Conservation (phyloP, 2,113 vertebrate genomes). For the Rhea americana region DNA sequence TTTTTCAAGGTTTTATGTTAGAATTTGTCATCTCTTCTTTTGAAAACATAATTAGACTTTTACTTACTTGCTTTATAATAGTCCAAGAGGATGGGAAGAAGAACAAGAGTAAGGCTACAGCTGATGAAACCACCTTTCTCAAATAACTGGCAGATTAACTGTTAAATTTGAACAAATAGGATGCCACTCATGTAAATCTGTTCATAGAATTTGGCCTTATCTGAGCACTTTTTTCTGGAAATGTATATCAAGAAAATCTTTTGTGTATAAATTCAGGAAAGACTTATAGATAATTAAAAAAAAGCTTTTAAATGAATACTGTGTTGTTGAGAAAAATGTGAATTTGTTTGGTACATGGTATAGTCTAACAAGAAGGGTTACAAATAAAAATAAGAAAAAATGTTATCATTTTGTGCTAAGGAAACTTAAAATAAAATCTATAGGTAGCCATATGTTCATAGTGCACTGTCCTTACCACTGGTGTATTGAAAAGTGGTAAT, state of each 20-base stretch:
- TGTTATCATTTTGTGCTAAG: fast-evolving
- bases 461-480: fast-evolving
- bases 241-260: not conserved
- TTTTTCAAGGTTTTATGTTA: not conserved
- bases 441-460: not conserved
- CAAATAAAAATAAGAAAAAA: not conserved
- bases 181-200: not conserved
- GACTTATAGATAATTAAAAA: not conserved
- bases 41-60: not conserved
- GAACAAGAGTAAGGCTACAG: not conserved
- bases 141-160: not conserved
- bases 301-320: not conserved
- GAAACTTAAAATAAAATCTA: not conserved
- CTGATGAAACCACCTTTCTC: not conserved
- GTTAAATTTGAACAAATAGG: not conserved
- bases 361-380: not conserved
- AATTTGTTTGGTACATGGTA: not conserved
- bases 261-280: not conserved
- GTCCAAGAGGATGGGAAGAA: not conserved
- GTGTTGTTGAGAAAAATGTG: too few species aligned
- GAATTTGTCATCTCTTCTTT: not conserved
- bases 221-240: not conserved
- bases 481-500: not conserved
- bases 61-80: not conserved
- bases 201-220: not conserved